Evolutionary conservation across 2,888 invertebrate genomes (phyloP).

Genomic region (Acheta domesticus): DNA sequence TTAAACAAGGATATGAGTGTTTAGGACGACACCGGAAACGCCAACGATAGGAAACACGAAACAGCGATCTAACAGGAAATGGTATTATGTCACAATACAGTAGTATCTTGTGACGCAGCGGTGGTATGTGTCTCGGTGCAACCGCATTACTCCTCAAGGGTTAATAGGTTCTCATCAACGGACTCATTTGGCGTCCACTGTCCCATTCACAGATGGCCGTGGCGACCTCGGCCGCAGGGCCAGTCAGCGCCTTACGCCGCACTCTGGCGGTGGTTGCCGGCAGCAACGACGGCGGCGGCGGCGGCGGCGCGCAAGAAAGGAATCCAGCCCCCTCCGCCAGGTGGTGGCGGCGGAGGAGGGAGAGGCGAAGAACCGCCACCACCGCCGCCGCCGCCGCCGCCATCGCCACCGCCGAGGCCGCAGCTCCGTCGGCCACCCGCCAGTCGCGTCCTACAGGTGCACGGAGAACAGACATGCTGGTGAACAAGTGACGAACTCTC

Average conservation of each 20-base stretch:
- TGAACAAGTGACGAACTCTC: constrained; percentile 18
- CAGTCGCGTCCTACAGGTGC: constrained; percentile 6
- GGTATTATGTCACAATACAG: no score
- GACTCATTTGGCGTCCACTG: no score
- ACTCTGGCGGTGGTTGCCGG: neutral
- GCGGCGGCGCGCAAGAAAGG: neutral
- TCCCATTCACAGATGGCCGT: no score
- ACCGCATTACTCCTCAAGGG: no score
- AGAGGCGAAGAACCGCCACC: neutral
- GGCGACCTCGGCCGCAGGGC: no score
- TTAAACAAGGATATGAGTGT: no score
- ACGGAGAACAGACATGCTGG: neutral
- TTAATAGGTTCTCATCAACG: no score
- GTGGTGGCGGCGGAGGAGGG: neutral
- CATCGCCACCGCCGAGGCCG: neutral
- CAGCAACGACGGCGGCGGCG: neutral
- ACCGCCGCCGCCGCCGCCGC: neutral
- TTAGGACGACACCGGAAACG: no score
- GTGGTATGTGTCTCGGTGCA: no score
- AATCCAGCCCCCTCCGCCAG: constrained; percentile 5
- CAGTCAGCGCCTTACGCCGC: neutral
- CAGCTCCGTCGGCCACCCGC: neutral
- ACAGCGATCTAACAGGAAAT: no score
- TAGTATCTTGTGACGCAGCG: no score
- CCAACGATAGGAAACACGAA: no score